Percentiles rank a stretch among this genome's conserved stretches.
phyloP scores from a whole-genome alignment of 2,113 vertebrate species.

The Misgurnus anguillicaudatus region DNA sequence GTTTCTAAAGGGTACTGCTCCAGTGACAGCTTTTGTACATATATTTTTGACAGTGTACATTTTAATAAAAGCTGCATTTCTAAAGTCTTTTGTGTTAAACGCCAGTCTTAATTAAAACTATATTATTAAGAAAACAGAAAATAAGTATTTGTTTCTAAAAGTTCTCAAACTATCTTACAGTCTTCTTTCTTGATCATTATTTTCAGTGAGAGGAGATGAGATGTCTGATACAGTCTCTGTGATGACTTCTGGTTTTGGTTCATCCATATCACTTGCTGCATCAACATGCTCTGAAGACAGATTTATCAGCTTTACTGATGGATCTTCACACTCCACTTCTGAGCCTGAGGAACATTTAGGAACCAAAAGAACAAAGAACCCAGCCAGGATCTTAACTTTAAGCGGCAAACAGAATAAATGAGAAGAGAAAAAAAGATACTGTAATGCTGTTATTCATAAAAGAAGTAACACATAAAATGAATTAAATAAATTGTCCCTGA shows the following conservation, averaged over 20 bases:
- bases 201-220: not conserved
- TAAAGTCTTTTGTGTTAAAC: no score
- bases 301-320: not conserved
- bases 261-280: not conserved
- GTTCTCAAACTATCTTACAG: not conserved
- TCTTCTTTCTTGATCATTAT: not conserved
- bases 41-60: no score
- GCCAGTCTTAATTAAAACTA: no score
- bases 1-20: no score
- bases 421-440: not conserved
- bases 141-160: not conserved
- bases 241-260: not conserved
- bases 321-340: not conserved
- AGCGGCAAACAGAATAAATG: not conserved
- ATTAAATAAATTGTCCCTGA: no score
- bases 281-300: not conserved
- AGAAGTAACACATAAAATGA: no score
- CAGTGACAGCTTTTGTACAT: no score
- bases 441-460: no score
- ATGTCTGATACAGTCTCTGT: not conserved
- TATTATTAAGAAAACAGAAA: no score
- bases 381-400: not conserved
- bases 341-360: not conserved
- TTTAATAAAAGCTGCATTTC: no score
- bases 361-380: not conserved